phyloP scores from a whole-genome alignment of 2,113 vertebrate species.

The Anhinga anhinga region DNA sequence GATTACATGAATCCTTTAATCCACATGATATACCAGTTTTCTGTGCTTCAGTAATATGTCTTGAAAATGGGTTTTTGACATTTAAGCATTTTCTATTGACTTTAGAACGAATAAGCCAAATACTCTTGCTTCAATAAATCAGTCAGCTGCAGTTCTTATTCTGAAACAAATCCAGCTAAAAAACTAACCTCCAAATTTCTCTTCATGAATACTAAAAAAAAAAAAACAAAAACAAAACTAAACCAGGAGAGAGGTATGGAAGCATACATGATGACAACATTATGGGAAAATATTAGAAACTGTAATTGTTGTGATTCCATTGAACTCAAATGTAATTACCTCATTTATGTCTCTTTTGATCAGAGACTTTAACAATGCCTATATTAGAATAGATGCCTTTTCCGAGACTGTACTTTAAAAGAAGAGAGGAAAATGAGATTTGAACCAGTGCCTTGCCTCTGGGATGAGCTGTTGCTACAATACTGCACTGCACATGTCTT shows the following conservation, averaged over 20 bases:
- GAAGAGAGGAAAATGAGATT: neutral
- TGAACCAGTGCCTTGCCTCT: neutral
- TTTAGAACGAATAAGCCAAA: neutral
- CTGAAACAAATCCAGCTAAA: neutral
- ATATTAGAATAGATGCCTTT: neutral
- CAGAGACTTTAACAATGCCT: neutral
- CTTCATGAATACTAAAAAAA: neutral
- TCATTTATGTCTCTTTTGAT: neutral
- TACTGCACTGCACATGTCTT: fast-evolving
- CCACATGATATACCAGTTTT: neutral
- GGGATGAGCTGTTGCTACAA: neutral
- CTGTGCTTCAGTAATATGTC: neutral
- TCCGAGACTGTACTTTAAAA: neutral
- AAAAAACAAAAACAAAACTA: neutral
- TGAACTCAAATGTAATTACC: neutral
- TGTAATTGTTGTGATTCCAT: neutral
- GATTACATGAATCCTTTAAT: neutral
- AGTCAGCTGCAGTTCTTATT: neutral
- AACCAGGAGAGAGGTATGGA: neutral
- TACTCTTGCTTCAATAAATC: neutral
- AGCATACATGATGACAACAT: neutral
- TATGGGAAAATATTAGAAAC: neutral
- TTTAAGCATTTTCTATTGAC: neutral
- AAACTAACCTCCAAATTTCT: neutral
- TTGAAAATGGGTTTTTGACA: neutral